phyloP scores from a whole-genome alignment of 2,113 vertebrate species.

The Pangasianodon hypophthalmus region DNA sequence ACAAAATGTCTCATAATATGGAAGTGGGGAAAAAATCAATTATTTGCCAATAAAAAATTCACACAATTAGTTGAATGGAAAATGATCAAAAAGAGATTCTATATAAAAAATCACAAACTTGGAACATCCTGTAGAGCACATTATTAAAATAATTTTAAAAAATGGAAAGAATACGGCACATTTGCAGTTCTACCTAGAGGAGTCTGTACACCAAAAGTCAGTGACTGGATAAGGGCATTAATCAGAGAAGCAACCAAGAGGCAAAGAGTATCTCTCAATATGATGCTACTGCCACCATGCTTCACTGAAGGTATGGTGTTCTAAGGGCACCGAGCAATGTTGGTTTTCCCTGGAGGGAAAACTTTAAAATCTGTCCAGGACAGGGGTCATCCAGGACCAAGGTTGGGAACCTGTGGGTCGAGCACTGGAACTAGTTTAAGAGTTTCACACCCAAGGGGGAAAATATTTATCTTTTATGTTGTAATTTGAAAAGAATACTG shows the following conservation, averaged over 20 bases:
- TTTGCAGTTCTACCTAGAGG: not conserved
- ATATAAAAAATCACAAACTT: not conserved
- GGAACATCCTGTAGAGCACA: not conserved
- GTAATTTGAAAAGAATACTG: not conserved
- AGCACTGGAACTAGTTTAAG: not conserved
- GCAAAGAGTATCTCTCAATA: not conserved
- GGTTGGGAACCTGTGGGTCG: not conserved
- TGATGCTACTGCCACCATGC: not conserved
- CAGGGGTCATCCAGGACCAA: not conserved
- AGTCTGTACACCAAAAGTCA: not conserved
- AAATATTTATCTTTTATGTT: not conserved
- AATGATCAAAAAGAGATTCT: not conserved
- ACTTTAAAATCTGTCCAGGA: not conserved
- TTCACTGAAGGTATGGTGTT: not conserved
- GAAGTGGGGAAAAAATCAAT: not conserved
- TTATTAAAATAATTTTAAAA: not conserved
- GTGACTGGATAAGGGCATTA: not conserved
- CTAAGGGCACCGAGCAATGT: not conserved
- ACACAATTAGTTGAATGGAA: not conserved
- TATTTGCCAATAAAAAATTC: not conserved
- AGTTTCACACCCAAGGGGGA: not conserved
- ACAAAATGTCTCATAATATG: not conserved
- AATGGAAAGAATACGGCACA: not conserved
- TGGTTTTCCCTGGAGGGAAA: not conserved
- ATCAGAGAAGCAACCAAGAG: not conserved